Percentiles rank a stretch among this genome's conserved stretches.
These are phyloP conservation scores for Apantesis nais DNA, from an alignment of 2,888 invertebrate genomes.

Conservation along the genomic window DNA sequence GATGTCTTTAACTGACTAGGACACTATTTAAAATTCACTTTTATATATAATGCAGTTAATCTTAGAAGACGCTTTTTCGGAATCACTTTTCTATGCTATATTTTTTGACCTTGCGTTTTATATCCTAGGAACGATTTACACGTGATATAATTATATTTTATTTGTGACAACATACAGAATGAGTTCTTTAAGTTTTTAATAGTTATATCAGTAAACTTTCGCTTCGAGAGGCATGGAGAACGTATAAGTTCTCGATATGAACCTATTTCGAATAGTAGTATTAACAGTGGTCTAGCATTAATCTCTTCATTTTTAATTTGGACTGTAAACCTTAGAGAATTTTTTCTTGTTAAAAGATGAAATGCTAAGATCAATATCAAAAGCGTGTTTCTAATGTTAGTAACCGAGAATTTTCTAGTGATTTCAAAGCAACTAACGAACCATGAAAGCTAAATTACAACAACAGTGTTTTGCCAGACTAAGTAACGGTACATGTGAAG, in stretches of 20 bases:
- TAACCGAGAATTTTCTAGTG: constrained; percentile 10
- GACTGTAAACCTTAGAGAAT: not conserved
- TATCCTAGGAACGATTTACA: not conserved
- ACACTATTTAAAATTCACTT: not conserved
- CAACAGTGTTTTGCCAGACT: constrained; percentile 22
- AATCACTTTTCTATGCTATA: not conserved
- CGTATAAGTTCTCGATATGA: not conserved
- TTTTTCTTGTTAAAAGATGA: not conserved
- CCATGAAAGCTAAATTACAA: constrained; percentile 13
- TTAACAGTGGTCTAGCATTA: not conserved
- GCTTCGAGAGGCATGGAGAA: not conserved
- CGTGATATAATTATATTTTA: not conserved
- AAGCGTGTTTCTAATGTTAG: constrained; percentile 1
- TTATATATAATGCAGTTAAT: too few relatives aligned
- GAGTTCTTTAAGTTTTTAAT: not conserved
- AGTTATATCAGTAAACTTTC: not conserved
- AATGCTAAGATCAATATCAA: not conserved
- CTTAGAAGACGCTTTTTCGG: too few relatives aligned
- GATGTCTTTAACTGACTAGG: not conserved
- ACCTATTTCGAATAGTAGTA: not conserved
- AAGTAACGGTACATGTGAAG: constrained; percentile 29
- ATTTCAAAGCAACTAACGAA: constrained; percentile 13
- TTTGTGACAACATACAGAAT: not conserved
- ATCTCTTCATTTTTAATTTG: not conserved
- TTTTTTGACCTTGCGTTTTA: not conserved